Evolutionary conservation across 2,113 vertebrate species (phyloP).

Genomic region (Pelobates fuscus): DNA sequence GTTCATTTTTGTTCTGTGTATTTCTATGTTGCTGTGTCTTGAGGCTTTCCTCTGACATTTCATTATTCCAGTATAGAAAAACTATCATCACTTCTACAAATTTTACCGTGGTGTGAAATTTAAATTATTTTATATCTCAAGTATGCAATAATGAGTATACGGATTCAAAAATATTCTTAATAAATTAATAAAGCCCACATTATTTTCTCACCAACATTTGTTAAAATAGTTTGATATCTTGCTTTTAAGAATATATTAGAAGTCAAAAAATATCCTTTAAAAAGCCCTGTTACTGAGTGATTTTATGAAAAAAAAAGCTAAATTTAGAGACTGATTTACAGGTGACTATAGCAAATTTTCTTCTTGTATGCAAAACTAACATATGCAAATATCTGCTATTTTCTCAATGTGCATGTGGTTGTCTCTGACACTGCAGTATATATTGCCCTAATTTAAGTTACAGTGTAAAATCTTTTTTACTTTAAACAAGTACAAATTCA

Average conservation of each 20-base stretch:
- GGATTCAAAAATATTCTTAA: slow-evolving; percentile 22
- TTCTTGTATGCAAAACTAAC: too few species aligned
- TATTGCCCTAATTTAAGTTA: too few species aligned
- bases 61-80: not conserved
- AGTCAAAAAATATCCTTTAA: too few species aligned
- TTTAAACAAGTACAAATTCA: too few species aligned
- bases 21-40: not conserved
- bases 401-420: too few species aligned
- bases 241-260: slow-evolving; percentile 30
- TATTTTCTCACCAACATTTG: slow-evolving; percentile 30
- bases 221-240: slow-evolving; percentile 33
- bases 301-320: too few species aligned
- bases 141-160: slow-evolving; percentile 29
- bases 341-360: too few species aligned
- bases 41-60: not conserved
- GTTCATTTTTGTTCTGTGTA: slow-evolving; percentile 8
- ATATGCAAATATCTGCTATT: too few species aligned
- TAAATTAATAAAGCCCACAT: slow-evolving; percentile 22
- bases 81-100: slow-evolving; percentile 21
- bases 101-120: not conserved
- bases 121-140: slow-evolving; percentile 10
- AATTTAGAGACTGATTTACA: too few species aligned
- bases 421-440: too few species aligned
- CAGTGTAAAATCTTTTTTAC: too few species aligned
- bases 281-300: too few species aligned